Percentiles rank a stretch among this genome's conserved stretches.
Conservation (phyloP, 2,797 vertebrate genomes). For the Sebastes matsubarae region DNA sequence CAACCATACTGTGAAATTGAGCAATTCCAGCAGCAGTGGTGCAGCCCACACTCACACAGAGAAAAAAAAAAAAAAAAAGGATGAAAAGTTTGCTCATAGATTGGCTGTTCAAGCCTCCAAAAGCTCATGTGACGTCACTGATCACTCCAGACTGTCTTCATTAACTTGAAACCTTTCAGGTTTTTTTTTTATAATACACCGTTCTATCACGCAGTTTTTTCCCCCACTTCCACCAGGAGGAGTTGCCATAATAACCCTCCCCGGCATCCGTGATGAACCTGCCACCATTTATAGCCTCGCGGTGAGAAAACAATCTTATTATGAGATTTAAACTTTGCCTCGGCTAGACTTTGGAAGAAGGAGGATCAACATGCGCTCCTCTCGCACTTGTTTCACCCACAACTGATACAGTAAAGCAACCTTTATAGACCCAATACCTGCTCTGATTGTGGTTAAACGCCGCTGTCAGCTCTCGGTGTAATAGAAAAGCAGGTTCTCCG, state of each 20-base stretch:
- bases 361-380: constrained; percentile 75
- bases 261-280: constrained; percentile 65
- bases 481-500: constrained; percentile 64
- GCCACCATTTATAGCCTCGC: constrained; percentile 83
- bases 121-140: constrained; percentile 43
- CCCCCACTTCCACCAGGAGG: constrained; percentile 27
- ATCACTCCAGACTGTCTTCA: constrained; percentile 16
- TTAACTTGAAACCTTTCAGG: constrained; percentile 28
- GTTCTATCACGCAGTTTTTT: constrained; percentile 6
- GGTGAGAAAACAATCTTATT: constrained; percentile 84
- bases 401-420: constrained; percentile 51
- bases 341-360: constrained; percentile 59
- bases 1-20: constrained; percentile 57
- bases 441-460: constrained; percentile 73
- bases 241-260: constrained; percentile 63
- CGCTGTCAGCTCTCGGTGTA: constrained; percentile 72
- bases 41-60: neutral
- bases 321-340: constrained; percentile 84
- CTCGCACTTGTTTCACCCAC: constrained; percentile 50
- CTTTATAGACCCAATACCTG: constrained; percentile 17
- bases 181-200: neutral
- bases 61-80: neutral
- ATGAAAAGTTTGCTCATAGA: constrained; percentile 46
- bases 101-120: constrained; percentile 14
- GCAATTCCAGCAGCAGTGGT: constrained; percentile 25